Evolutionary conservation across 2,113 vertebrate species (phyloP).

Genomic region (Percina caprodes): DNA sequence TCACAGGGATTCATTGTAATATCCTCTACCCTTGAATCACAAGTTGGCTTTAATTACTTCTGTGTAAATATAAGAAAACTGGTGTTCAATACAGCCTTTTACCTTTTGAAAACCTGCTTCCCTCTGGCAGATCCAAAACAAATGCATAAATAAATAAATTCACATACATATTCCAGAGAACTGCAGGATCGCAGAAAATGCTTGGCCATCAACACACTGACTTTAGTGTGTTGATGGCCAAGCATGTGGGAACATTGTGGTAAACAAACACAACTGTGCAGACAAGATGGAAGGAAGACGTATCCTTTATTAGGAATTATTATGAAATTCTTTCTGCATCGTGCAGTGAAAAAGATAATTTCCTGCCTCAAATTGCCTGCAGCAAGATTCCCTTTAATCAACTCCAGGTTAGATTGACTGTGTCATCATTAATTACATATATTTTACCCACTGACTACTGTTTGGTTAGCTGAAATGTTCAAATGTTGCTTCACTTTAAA

Average conservation of each 20-base stretch:
- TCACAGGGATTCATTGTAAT: conserved; percentile 46
- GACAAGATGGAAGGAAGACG: conserved; percentile 4
- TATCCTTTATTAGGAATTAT: conserved; percentile 4
- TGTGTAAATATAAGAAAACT: conserved; percentile 42
- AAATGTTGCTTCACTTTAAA: neutral
- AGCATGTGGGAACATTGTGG: conserved; percentile 22
- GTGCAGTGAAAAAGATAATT: conserved; percentile 13
- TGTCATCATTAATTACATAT: conserved; percentile 30
- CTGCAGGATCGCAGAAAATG: conserved; percentile 13
- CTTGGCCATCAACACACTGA: conserved; percentile 2
- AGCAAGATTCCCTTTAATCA: conserved; percentile 37
- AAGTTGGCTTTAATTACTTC: conserved; percentile 61
- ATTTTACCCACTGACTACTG: neutral
- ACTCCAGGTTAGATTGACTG: conserved; percentile 26
- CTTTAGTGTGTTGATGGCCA: conserved; percentile 32
- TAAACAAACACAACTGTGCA: conserved; percentile 36
- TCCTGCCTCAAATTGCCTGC: conserved; percentile 24
- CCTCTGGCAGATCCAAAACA: conserved; percentile 35
- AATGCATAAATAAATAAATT: conserved; percentile 24
- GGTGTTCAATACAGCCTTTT: conserved; percentile 39
- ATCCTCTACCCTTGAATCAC: conserved; percentile 41
- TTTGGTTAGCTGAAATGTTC: conserved; percentile 9
- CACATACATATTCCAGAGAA: conserved; percentile 24
- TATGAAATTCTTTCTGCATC: conserved; percentile 8
- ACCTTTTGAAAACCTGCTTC: conserved; percentile 41